Evolutionary conservation across 2,888 invertebrate species (phyloP).

Genomic region (Pheosia tremula): DNA sequence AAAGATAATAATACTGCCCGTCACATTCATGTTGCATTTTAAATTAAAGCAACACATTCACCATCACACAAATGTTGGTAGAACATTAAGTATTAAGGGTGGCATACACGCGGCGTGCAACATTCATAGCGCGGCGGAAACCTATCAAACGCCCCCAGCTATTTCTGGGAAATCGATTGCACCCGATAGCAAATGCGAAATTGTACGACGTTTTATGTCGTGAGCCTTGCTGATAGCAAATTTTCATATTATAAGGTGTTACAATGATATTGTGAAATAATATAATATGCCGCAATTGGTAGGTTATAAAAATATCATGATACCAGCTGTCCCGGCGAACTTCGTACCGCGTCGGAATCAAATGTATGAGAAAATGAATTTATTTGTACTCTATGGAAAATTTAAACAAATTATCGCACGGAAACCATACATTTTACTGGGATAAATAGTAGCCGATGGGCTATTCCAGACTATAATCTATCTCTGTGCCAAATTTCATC

Average conservation of each 20-base stretch:
- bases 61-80: conserved; percentile 71
- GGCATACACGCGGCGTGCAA: conserved; percentile 58
- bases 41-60: conserved; percentile 55
- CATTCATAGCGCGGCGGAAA: conserved; percentile 62
- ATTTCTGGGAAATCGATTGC: conserved; percentile 74
- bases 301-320: too few relatives aligned
- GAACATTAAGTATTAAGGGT: conserved; percentile 75
- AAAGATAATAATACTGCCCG: conserved; percentile 38
- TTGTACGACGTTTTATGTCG: conserved; percentile 43
- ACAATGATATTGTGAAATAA: too few relatives aligned
- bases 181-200: conserved; percentile 45
- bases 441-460: too few relatives aligned
- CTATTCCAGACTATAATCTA: too few relatives aligned
- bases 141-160: conserved; percentile 63
- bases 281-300: too few relatives aligned
- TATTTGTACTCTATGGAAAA: too few relatives aligned
- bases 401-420: too few relatives aligned
- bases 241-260: conserved; percentile 1
- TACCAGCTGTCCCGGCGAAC: too few relatives aligned
- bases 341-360: too few relatives aligned
- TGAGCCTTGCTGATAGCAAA: conserved; percentile 24
- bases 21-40: conserved; percentile 60
- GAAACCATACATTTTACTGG: too few relatives aligned
- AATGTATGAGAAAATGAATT: too few relatives aligned
- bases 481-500: too few relatives aligned